These are phyloP conservation scores for Temnothorax ravouxi DNA, from an alignment of 2,888 invertebrate genomes.

Conservation along the genomic window DNA sequence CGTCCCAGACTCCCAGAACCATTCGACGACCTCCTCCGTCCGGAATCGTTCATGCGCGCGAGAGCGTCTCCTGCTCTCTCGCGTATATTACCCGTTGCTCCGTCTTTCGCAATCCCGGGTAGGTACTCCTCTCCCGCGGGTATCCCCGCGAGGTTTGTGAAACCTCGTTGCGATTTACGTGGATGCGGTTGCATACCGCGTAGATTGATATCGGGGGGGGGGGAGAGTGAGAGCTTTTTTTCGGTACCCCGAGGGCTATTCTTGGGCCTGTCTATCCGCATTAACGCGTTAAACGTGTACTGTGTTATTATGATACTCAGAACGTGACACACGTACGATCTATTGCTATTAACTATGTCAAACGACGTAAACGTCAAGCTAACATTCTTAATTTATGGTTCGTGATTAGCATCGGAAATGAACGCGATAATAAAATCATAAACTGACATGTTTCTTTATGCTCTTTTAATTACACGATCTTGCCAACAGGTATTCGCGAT, in stretches of 20 bases:
- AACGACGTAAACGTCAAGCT: constrained; percentile 11
- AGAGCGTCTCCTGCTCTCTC: constrained; percentile 59
- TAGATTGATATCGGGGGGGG: not conserved
- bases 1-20: constrained; percentile 52
- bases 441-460: not conserved
- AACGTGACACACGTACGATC: not conserved
- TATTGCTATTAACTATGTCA: constrained; percentile 14
- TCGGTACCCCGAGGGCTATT: not conserved
- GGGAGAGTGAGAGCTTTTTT: constrained; percentile 14
- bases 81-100: constrained; percentile 66
- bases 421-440: not conserved
- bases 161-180: constrained; percentile 5
- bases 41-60: constrained; percentile 70
- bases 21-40: constrained; percentile 57
- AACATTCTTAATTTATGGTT: constrained; percentile 27
- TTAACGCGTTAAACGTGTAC: not conserved
- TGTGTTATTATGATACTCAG: constrained; percentile 30
- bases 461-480: not conserved
- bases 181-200: constrained; percentile 26
- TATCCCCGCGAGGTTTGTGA: constrained; percentile 30
- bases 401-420: not conserved
- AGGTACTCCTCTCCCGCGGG: constrained; percentile 59
- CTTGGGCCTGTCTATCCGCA: not conserved
- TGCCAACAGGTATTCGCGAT: no score
- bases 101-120: constrained; percentile 66